Base-by-base conservation (phyloP, 2,797 vertebrate genomes). In the Cheirogaleus major region DNA sequence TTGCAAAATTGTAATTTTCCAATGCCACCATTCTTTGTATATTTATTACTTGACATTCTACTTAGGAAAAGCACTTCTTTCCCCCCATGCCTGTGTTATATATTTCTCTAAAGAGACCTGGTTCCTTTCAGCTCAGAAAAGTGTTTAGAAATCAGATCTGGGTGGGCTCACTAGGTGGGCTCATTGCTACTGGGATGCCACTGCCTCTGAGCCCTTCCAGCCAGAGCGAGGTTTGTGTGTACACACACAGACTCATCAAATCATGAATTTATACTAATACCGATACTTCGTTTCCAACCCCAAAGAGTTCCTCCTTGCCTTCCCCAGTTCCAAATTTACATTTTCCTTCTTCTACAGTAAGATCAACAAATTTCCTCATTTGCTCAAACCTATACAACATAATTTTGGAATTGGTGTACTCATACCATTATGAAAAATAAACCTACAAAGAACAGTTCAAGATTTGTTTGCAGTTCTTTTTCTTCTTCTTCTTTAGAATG, bases 311-410 rank as follows among this genome's bases (percentile, higher is more conserved):
- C 89, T 89, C 41, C 55, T 45, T 52, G 38, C 30, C n/a, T 61
- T 50, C 27, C 13, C 32, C 5, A 35, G 27, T 55, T 50, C 45
- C 86, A 5, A 59, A 50, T 32, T 45, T 88, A 50, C 32, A 25
- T 76, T 69, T 73, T 69, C 79, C 25, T 95, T 92, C 57, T 63
- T 89, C 59, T 15, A 88, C 6, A 73, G 63, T 55, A 84, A 75
- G 67, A 93, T n/a, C 83, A 95, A 79, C 38, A 30, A 67, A 92
- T 22, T 89, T 95, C 27, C 75, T 93, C 30, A 41, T 79, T 50
- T 93, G 35, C 48, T 78, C 57, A 72, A 85, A 81, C 48, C 35
- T 55, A 63, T 0, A 57, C 32, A 61, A 45, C 7, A 72, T 35
- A 59, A 96, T 63, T 82, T 86, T 35, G 76, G 57, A 91, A 93